These are phyloP conservation scores for Macrocentrus cingulum DNA, from an alignment of 1,140 invertebrate genomes.

Conservation along the genomic window DNA sequence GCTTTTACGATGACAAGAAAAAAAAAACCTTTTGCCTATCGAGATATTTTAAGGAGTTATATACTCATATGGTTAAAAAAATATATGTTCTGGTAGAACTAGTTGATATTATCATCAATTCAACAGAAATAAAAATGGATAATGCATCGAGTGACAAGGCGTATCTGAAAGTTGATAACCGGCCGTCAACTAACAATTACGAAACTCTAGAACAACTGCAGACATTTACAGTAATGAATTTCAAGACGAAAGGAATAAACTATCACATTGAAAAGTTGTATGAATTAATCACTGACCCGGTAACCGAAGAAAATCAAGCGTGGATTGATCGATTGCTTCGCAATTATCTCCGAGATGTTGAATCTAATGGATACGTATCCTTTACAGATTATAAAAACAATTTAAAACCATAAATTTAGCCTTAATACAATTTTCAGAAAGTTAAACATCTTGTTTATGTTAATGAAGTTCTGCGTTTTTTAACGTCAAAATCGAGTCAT, in stretches of 20 bases:
- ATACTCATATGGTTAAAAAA: no score
- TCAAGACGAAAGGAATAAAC: conserved; percentile 12
- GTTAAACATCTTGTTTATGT: conserved; percentile 37
- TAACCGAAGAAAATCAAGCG: conserved; percentile 25
- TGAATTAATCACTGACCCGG: conserved; percentile 36
- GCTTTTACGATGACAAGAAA: no score
- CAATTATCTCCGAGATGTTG: conserved; percentile 30
- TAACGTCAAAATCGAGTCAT: conserved; percentile 24
- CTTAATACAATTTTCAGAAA: conserved; percentile 35
- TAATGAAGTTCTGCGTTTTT: conserved; percentile 40
- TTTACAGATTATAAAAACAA: conserved; percentile 25
- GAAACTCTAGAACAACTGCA: conserved; percentile 6
- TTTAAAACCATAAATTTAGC: conserved; percentile 12
- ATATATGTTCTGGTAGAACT: no score
- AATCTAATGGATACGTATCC: conserved; percentile 43
- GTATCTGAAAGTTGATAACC: no score
- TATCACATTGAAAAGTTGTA: conserved; percentile 32
- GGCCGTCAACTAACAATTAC: no score
- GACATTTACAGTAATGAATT: not conserved
- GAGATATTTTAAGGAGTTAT: no score
- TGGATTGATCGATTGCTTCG: conserved; percentile 35
- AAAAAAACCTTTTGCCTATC: no score
- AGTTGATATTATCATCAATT: no score
- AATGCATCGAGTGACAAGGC: no score
- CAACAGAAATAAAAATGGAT: no score